Conservation (phyloP, 1,140 invertebrate species). For the Scaptomyza montana region DNA sequence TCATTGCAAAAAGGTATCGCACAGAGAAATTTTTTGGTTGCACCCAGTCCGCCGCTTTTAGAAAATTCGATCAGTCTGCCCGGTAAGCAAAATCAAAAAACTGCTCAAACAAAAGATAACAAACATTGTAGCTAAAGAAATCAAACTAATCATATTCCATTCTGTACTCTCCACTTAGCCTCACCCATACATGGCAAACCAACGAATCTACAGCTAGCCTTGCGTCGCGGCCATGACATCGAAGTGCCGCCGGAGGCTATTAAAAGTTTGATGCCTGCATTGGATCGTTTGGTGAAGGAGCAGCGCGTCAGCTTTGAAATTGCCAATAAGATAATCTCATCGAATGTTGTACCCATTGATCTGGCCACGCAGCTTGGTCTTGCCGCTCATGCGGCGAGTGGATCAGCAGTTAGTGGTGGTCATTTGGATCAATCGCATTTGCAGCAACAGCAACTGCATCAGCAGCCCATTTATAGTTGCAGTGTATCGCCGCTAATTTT, state of each 20-base stretch:
- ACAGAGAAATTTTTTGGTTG: slow-evolving; percentile 84
- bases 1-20: slow-evolving; percentile 86
- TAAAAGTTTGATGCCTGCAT: slow-evolving; percentile 76
- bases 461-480: slow-evolving; percentile 62
- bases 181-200: slow-evolving; percentile 87
- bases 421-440: slow-evolving; percentile 66
- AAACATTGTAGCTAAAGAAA: too few relatives aligned
- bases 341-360: slow-evolving; percentile 84
- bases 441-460: slow-evolving; percentile 57
- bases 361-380: slow-evolving; percentile 81
- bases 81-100: slow-evolving; percentile 57
- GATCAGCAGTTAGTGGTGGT: slow-evolving; percentile 65
- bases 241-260: slow-evolving; percentile 80
- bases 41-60: slow-evolving; percentile 84
- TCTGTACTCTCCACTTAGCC: slow-evolving; percentile 81
- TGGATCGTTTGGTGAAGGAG: slow-evolving; percentile 83
- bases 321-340: slow-evolving; percentile 82
- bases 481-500: slow-evolving; percentile 72
- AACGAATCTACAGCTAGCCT: slow-evolving; percentile 50
- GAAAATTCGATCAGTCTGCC: slow-evolving; percentile 84
- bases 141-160: not conserved
- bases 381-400: slow-evolving; percentile 67
- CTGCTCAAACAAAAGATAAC: not conserved
- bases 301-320: slow-evolving; percentile 82
- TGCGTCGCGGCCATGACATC: slow-evolving; percentile 74